phyloP scores from a whole-genome alignment of 1,140 invertebrate genomes.

The Drosophila pruinosa region DNA sequence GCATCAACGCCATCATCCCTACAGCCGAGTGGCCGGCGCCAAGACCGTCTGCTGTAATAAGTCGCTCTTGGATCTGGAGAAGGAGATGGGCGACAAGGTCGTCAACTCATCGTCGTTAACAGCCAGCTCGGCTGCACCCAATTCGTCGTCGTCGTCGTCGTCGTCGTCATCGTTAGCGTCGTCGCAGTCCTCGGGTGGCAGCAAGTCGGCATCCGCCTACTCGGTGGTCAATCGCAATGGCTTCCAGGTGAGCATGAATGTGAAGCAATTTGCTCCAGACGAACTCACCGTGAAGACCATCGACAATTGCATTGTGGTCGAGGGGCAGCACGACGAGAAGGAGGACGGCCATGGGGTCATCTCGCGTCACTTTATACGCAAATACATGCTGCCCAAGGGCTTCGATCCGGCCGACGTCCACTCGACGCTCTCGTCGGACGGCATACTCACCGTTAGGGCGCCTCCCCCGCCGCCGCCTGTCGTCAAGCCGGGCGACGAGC shows the following conservation, averaged over 20 bases:
- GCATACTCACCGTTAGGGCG: constrained; percentile 88
- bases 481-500: constrained; percentile 68
- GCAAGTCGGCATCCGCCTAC: constrained; percentile 59
- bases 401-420: constrained; percentile 86
- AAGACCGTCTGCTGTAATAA: constrained; percentile 76
- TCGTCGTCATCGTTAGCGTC: not conserved
- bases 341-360: constrained; percentile 86
- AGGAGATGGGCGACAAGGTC: constrained; percentile 61
- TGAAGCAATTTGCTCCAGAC: constrained; percentile 88
- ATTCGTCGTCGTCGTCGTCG: constrained; percentile 12
- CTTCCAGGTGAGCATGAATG: constrained; percentile 87
- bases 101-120: constrained; percentile 7
- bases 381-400: constrained; percentile 88
- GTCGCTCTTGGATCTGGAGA: constrained; percentile 66
- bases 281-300: constrained; percentile 91
- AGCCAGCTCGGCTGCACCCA: not conserved
- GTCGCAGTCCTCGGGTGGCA: constrained; percentile 2
- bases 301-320: constrained; percentile 87
- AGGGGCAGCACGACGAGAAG: constrained; percentile 89
- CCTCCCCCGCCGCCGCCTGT: constrained; percentile 84
- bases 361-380: constrained; percentile 88
- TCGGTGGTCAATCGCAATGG: constrained; percentile 80
- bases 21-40: constrained; percentile 64
- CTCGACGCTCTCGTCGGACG: constrained; percentile 89
- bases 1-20: constrained; percentile 73